Percentiles rank a stretch among this genome's conserved stretches.
Conservation (phyloP, 2,888 invertebrate species). For the Harpalus rufipes region DNA sequence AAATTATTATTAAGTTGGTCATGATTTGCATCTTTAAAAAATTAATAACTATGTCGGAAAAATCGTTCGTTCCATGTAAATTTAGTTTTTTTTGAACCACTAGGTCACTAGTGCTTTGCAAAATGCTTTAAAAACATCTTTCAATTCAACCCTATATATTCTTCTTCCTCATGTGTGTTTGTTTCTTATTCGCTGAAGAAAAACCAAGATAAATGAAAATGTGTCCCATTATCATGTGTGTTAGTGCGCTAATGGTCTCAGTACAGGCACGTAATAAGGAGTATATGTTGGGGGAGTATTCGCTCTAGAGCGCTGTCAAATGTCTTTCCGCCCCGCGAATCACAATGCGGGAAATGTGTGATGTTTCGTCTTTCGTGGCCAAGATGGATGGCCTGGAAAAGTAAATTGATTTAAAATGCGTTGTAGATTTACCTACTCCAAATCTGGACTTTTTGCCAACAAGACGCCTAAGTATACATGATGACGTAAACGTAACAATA, state of each 20-base stretch:
- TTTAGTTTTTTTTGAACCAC: too few species aligned
- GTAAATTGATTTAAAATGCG: constrained; percentile 49
- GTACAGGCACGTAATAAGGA: constrained; percentile 39
- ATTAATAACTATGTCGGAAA: too few species aligned
- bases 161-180: constrained; percentile 9
- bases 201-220: constrained; percentile 55
- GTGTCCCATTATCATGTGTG: constrained; percentile 51
- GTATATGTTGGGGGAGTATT: constrained; percentile 21
- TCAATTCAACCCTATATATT: too few species aligned
- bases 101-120: too few species aligned
- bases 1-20: too few species aligned
- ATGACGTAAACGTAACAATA: constrained; percentile 4
- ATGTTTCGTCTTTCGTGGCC: constrained; percentile 5
- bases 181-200: constrained; percentile 37
- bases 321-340: constrained; percentile 37
- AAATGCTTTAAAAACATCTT: too few species aligned
- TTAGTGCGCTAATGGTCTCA: constrained; percentile 50
- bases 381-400: constrained; percentile 41
- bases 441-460: constrained; percentile 6
- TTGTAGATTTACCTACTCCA: constrained; percentile 46
- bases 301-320: constrained; percentile 38
- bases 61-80: too few species aligned
- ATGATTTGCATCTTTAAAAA: too few species aligned
- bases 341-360: constrained; percentile 47
- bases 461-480: constrained; percentile 4